Conservation (phyloP, 2,113 vertebrate genomes). For the Agapornis roseicollis region DNA sequence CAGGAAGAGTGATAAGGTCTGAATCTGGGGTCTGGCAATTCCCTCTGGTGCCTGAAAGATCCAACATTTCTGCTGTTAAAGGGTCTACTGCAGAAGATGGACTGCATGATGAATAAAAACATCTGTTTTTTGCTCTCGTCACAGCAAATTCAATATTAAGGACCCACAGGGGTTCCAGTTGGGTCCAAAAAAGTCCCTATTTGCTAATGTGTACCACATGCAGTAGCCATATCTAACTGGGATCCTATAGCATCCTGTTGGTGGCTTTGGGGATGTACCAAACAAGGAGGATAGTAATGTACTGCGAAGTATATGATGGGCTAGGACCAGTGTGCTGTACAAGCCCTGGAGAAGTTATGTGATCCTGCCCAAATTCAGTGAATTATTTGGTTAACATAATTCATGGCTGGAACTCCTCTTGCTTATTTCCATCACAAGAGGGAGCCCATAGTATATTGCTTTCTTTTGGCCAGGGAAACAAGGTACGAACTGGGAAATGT, state of each 20-base stretch:
- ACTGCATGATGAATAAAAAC: not conserved
- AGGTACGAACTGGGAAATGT: not conserved
- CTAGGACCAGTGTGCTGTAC: not conserved
- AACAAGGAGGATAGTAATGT: not conserved
- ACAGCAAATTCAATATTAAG: not conserved
- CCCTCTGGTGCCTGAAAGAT: not conserved
- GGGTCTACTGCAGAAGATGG: not conserved
- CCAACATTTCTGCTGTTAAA: not conserved
- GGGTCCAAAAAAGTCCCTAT: not conserved
- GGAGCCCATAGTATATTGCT: not conserved
- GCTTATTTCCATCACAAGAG: not conserved
- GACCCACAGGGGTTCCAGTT: not conserved
- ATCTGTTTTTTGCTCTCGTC: not conserved
- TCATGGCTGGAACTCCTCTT: not conserved
- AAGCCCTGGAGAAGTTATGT: not conserved
- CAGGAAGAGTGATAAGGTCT: conserved; percentile 5
- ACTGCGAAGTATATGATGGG: not conserved
- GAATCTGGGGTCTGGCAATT: not conserved
- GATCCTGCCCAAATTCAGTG: not conserved
- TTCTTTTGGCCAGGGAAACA: not conserved
- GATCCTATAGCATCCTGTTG: not conserved
- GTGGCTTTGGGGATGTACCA: not conserved
- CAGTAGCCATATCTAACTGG: not conserved
- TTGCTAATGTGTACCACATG: not conserved
- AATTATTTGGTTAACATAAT: not conserved